Evolutionary conservation across 2,113 vertebrate species (phyloP).

Genomic region (Gavia stellata): DNA sequence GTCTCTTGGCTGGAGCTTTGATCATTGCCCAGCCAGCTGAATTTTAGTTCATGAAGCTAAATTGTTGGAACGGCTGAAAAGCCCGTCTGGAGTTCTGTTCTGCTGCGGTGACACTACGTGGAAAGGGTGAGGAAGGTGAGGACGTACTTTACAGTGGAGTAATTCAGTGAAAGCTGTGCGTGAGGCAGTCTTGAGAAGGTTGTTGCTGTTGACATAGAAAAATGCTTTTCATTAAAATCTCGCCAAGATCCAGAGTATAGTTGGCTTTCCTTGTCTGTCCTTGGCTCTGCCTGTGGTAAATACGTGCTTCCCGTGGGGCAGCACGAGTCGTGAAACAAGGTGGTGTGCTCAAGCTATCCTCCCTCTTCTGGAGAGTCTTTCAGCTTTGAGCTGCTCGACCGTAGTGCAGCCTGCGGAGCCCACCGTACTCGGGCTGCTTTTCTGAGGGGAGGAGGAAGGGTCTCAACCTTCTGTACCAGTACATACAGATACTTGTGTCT

Average conservation of each 20-base stretch:
- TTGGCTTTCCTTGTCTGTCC: background rate
- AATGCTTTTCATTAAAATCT: background rate
- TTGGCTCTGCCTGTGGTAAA: background rate
- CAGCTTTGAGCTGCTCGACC: background rate
- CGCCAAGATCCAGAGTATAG: background rate
- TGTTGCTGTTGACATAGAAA: background rate
- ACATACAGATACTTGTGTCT: accelerated
- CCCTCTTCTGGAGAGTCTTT: background rate
- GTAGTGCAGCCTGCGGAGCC: background rate
- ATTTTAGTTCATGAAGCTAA: background rate
- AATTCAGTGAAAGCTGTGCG: background rate
- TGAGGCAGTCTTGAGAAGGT: background rate
- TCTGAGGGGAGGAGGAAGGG: background rate
- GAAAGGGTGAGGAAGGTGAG: background rate
- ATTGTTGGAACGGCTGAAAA: background rate
- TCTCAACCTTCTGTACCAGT: accelerated
- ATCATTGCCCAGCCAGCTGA: accelerated
- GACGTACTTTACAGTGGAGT: background rate
- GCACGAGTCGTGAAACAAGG: too few species aligned
- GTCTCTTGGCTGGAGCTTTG: background rate
- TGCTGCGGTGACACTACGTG: too few species aligned
- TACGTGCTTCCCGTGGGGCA: accelerated
- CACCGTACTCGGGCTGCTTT: accelerated
- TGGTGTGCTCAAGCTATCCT: background rate
- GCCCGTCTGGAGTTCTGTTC: background rate